These are phyloP conservation scores for Drosophila greeni DNA, from an alignment of 2,888 invertebrate species.

Conservation along the genomic window DNA sequence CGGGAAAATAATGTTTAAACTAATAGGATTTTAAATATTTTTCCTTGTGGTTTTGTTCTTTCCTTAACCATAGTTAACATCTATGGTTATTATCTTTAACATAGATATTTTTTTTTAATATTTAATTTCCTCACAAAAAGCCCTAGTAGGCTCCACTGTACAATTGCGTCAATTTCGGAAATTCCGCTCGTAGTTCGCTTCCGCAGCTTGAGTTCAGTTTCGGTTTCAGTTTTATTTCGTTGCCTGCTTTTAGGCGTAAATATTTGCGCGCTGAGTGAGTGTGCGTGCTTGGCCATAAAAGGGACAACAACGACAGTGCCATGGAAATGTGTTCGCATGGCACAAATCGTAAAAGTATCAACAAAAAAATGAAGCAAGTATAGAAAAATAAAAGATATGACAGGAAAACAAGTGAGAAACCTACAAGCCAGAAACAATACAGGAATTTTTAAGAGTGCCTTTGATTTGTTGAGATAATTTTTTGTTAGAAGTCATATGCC, in stretches of 20 bases:
- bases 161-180: constrained; percentile 13
- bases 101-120: background rate
- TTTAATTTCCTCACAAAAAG: background rate
- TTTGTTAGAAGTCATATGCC: too few relatives aligned
- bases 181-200: constrained; percentile 17
- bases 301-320: constrained; percentile 26
- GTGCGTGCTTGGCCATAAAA: constrained; percentile 48
- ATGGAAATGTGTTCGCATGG: constrained; percentile 36
- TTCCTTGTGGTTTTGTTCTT: background rate
- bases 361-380: constrained; percentile 1
- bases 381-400: background rate
- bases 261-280: constrained; percentile 49
- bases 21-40: background rate
- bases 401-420: background rate
- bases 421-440: background rate
- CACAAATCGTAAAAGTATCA: constrained; percentile 18
- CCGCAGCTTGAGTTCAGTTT: constrained; percentile 13
- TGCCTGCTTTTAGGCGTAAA: constrained; percentile 67
- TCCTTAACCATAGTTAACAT: too few relatives aligned
- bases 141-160: background rate
- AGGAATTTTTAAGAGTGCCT: background rate
- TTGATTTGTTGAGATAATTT: too few relatives aligned
- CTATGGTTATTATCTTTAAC: too few relatives aligned
- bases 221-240: constrained; percentile 21
- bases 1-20: too few relatives aligned